A percentile compares a stretch with the other conserved stretches of the same genome.
These are phyloP conservation scores for Eunapius fragilis DNA, from an alignment of 37 sponge, comb jelly and placozoan species.

Conservation along the genomic window DNA sequence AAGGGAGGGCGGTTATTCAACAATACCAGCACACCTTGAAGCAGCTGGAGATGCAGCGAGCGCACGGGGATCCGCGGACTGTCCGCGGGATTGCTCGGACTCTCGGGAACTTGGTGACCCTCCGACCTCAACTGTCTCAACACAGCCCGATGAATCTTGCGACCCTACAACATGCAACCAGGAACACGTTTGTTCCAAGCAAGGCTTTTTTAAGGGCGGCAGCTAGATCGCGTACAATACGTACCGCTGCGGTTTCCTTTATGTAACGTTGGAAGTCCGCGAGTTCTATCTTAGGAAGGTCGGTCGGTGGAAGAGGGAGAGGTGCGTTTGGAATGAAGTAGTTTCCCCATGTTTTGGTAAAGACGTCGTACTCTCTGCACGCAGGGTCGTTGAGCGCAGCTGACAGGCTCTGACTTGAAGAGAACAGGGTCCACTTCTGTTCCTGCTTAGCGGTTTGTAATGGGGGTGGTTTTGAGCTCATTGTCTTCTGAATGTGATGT, in stretches of 20 bases:
- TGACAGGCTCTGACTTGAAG: conserved; percentile 79
- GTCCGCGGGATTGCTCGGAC: conserved; percentile 5
- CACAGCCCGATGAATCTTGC: conserved; percentile 50
- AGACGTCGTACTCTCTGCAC: conserved; percentile 79
- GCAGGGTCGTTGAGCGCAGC: conserved; percentile 89
- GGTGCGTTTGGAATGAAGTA: conserved; percentile 73
- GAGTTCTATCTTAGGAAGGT: conserved; percentile 58
- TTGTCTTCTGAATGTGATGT: too few relatives aligned
- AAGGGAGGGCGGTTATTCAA: not conserved
- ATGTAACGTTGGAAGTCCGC: conserved; percentile 72
- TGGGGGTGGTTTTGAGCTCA: too few relatives aligned
- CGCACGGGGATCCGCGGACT: not conserved
- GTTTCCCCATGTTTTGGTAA: conserved; percentile 94
- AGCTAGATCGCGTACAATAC: not conserved
- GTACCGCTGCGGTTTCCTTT: conserved; percentile 49
- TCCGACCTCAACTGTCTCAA: conserved; percentile 39
- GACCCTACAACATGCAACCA: conserved; percentile 16
- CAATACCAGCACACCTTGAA: conserved; percentile 15
- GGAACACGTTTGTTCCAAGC: not conserved
- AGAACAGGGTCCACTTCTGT: conserved; percentile 72
- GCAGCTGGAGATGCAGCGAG: conserved; percentile 32
- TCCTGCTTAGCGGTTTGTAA: conserved; percentile 16
- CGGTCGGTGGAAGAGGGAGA: conserved; percentile 39
- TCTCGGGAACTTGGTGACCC: not conserved
- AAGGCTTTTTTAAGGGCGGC: not conserved